phyloP scores from a whole-genome alignment of 2,888 invertebrate genomes.

The Thecocarcelia acutangulata region DNA sequence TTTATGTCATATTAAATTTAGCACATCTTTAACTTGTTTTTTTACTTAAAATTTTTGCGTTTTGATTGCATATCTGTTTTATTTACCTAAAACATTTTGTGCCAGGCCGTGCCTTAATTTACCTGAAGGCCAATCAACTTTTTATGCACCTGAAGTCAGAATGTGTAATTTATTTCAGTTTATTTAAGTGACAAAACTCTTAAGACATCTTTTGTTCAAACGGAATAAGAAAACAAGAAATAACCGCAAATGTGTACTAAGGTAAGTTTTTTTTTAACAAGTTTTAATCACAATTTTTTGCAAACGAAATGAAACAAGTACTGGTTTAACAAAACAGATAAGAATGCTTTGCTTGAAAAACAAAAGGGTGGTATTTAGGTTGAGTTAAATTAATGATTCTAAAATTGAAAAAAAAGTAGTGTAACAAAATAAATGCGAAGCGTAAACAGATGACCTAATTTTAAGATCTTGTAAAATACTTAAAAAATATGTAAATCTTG shows the following conservation, averaged over 20 bases:
- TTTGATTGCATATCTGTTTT: conserved; percentile 7
- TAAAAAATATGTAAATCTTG: too few species aligned
- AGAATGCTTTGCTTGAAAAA: neutral
- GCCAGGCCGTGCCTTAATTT: conserved; percentile 60
- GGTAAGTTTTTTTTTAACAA: conserved; percentile 28
- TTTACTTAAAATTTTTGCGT: neutral
- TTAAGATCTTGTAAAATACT: neutral
- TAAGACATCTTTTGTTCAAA: conserved; percentile 32
- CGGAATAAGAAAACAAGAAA: conserved; percentile 14
- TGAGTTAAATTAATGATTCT: conserved; percentile 28
- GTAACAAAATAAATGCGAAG: neutral
- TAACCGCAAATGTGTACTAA: conserved; percentile 29
- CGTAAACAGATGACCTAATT: conserved; percentile 39
- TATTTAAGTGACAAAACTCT: conserved; percentile 39
- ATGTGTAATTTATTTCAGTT: conserved; percentile 18
- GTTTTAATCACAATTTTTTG: conserved; percentile 15
- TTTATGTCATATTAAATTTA: too few species aligned
- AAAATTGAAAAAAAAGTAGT: neutral
- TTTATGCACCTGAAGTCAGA: conserved; percentile 35
- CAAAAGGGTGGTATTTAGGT: conserved; percentile 28
- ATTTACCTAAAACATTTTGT: conserved; percentile 34
- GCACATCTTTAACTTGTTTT: too few species aligned
- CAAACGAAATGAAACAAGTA: conserved; percentile 15
- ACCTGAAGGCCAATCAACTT: conserved; percentile 50
- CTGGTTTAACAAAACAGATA: conserved; percentile 27